phyloP scores from a whole-genome alignment of 2,797 vertebrate species.

The Dicrostonyx torquatus region DNA sequence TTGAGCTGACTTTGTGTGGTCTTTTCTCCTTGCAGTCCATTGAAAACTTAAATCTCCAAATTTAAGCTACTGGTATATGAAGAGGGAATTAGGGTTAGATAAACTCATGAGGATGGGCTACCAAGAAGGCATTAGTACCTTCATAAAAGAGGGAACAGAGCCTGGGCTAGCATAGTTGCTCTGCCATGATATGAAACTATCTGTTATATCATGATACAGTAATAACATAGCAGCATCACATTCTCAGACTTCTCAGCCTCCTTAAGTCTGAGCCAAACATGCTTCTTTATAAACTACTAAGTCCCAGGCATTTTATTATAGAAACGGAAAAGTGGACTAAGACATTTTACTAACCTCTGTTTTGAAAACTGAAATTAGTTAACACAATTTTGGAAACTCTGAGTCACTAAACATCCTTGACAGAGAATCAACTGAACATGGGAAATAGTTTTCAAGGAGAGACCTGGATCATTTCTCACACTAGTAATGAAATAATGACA shows the following conservation, averaged over 20 bases:
- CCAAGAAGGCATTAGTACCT: not conserved
- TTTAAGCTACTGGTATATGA: not conserved
- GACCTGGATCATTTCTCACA: not conserved
- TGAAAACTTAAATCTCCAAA: not conserved
- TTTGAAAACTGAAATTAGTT: slow-evolving; percentile 22
- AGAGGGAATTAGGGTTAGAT: not conserved
- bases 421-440: not conserved
- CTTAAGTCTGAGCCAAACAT: not conserved
- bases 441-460: not conserved
- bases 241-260: not conserved
- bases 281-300: not conserved
- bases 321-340: not conserved
- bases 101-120: not conserved
- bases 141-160: not conserved
- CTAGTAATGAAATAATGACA: not conserved
- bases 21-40: not conserved
- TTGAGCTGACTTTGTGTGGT: not conserved
- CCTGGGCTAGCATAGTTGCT: not conserved
- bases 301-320: not conserved
- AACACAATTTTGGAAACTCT: slow-evolving; percentile 34
- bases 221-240: not conserved
- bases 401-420: slow-evolving; percentile 23
- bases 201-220: not conserved
- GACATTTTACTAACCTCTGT: not conserved
- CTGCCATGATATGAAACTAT: not conserved